Percentiles rank a stretch among this genome's conserved stretches.
These are phyloP conservation scores for Xanthostigma xanthostigma DNA, from an alignment of 2,888 invertebrate genomes.

Conservation along the genomic window DNA sequence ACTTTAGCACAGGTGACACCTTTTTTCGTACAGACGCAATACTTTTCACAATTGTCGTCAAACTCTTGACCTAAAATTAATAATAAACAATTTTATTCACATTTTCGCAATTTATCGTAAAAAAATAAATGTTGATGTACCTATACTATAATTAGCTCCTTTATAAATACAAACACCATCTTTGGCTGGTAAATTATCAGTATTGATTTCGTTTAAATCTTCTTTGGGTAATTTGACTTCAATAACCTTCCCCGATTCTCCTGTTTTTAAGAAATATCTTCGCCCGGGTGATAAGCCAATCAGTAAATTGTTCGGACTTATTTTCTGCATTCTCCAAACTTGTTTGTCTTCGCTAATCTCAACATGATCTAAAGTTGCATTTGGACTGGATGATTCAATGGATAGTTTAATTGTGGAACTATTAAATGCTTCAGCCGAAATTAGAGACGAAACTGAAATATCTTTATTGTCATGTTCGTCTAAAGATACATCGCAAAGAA, in stretches of 20 bases:
- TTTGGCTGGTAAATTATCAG: background rate
- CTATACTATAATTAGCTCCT: conserved; percentile 1
- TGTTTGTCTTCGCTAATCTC: conserved; percentile 29
- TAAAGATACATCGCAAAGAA: conserved; percentile 72
- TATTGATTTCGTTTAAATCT: background rate
- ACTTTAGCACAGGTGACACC: conserved; percentile 65
- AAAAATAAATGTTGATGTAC: background rate
- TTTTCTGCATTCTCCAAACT: conserved; percentile 30
- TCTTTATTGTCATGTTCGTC: conserved; percentile 49
- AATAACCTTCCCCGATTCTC: background rate
- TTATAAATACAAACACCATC: conserved; percentile 3
- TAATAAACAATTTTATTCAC: background rate
- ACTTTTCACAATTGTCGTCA: conserved; percentile 66
- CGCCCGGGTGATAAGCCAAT: background rate
- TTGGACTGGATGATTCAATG: conserved; percentile 24
- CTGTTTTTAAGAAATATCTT: conserved; percentile 2
- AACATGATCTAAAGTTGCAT: conserved; percentile 22
- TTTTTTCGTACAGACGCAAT: conserved; percentile 57
- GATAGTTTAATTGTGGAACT: conserved; percentile 26
- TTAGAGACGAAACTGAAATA: conserved; percentile 18
- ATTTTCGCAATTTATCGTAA: background rate
- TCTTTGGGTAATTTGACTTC: background rate
- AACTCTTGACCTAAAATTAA: conserved; percentile 47
- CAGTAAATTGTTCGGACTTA: conserved; percentile 16
- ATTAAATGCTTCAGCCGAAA: conserved; percentile 26